Base-by-base conservation (phyloP, 1,140 invertebrate genomes). In the Amyelois transitella region DNA sequence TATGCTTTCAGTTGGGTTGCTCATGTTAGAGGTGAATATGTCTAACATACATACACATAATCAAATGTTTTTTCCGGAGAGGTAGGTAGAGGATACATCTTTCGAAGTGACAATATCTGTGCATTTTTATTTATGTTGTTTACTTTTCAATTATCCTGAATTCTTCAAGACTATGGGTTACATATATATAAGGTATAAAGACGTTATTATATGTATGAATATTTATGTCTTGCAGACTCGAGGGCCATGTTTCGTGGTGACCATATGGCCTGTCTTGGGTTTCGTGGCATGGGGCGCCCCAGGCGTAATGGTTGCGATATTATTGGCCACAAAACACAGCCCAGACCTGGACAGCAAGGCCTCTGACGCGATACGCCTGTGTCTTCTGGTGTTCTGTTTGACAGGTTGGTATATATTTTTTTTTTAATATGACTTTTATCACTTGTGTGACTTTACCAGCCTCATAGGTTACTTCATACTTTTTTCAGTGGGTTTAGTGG, bases 221-320 rank as follows among this genome's bases (percentile, higher is more conserved):
- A 12, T 6, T 10, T 8, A 14, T 54, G n/a, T 95, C 48, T 95
- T 64, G 82, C 25, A 96, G 81, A 94, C 92, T 53, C 91, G 94
- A 44, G 95, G 95, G 62, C 88, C 95, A 1, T 94, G 94, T 74
- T 96, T 94, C 83, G 92, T 96, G 19, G 79, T 95, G 8, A 92
- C 93, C 60, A 64, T 96, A 0, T 92, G 93, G 75, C 93, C 93
- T 19, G 91, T 91, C 70, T 90, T 97, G 64, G 89, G 92, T 14
- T 81, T 92, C 6, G 86, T 94, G 60, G 94, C 94, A 62, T 96
- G 95, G 94, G 95, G 95, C 8, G 77, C 89, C 1, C 89, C 90
- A 0, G 73, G 76, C 0, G 69, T 91, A 2, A 88, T 93, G 62
- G 88, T 92, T 6, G 86, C 86, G 0, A 75, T 91, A 0, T 64